phyloP scores from a whole-genome alignment of 2,888 invertebrate genomes.

The Cybosia mesomella region DNA sequence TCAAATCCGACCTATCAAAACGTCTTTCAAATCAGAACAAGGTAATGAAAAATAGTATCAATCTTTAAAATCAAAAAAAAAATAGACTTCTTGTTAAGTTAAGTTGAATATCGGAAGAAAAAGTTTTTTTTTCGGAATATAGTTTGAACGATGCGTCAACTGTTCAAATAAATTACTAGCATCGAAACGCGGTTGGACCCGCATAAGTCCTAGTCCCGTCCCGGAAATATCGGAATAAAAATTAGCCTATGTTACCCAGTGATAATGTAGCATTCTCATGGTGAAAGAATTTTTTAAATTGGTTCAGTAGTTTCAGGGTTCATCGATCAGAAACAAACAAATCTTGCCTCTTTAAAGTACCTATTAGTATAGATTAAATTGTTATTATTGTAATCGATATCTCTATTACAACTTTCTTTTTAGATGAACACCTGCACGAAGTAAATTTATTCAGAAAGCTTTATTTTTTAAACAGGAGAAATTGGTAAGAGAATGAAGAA shows the following conservation, averaged over 20 bases:
- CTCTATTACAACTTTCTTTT: constrained; percentile 1
- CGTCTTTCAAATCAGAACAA: background rate
- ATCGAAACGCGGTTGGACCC: too few relatives aligned
- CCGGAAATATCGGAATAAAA: too few relatives aligned
- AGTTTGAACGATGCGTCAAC: background rate
- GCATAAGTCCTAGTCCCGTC: too few relatives aligned
- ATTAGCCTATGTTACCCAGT: too few relatives aligned
- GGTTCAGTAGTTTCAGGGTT: too few relatives aligned
- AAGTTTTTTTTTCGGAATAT: background rate
- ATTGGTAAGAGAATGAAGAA: background rate
- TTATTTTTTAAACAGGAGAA: background rate
- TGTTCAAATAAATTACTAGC: background rate
- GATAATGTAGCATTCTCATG: too few relatives aligned
- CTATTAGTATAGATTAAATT: too few relatives aligned
- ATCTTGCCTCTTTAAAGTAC: too few relatives aligned
- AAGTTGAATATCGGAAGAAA: background rate
- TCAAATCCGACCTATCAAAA: too few relatives aligned
- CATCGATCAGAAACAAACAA: too few relatives aligned
- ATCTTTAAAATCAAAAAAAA: constrained; percentile 1
- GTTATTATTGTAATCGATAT: background rate
- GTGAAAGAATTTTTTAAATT: too few relatives aligned
- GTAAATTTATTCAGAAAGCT: constrained; percentile 7
- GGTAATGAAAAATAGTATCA: background rate
- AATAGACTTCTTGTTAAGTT: background rate
- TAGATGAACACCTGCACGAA: background rate